Evolutionary conservation across 64 coral and sea anemone genomes (phyloP).

Genomic region (Montipora capricornis): DNA sequence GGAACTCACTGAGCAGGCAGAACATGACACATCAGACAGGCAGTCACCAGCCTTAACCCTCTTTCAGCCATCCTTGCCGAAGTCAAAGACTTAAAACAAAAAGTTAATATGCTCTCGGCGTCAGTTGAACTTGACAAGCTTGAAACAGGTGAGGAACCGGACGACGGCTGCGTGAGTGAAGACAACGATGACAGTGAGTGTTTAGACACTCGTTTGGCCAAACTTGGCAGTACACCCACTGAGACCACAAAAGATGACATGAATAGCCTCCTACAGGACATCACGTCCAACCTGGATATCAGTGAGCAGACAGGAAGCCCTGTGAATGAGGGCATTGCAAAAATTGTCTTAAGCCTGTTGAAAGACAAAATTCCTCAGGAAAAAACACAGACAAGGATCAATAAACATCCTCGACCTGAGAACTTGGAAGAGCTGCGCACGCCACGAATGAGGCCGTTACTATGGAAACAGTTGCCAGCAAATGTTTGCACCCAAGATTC

Average conservation of each 20-base stretch:
- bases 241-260: neutral
- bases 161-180: neutral
- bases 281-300: slow-evolving; percentile 7
- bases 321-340: neutral
- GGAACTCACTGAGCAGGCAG: neutral
- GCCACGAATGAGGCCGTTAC: slow-evolving; percentile 7
- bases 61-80: neutral
- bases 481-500: neutral
- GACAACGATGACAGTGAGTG: neutral
- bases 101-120: neutral
- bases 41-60: neutral
- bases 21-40: neutral
- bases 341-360: neutral
- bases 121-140: neutral
- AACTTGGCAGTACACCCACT: neutral
- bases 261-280: neutral
- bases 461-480: slow-evolving; percentile 7
- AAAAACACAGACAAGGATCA: neutral
- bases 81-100: neutral
- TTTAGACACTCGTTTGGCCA: neutral
- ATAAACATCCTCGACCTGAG: neutral
- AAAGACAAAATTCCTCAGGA: neutral
- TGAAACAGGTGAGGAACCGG: neutral
- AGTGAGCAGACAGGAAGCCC: slow-evolving; percentile 9
- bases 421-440: neutral